phyloP scores from a whole-genome alignment of 35 echinoderm and acorn worm species.

The Apostichopus japonicus region DNA sequence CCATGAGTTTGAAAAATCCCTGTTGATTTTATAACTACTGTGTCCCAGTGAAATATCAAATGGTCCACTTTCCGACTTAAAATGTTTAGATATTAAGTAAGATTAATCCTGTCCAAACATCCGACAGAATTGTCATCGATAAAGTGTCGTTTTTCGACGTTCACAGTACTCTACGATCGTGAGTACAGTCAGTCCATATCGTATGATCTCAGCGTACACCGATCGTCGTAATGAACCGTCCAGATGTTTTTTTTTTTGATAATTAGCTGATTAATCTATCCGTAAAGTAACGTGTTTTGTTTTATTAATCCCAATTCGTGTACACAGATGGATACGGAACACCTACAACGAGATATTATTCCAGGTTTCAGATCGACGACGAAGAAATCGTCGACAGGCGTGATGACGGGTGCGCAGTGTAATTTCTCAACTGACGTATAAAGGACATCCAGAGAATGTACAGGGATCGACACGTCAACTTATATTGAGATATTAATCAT shows the following conservation, averaged over 20 bases:
- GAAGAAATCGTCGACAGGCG: not conserved
- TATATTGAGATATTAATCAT: not conserved
- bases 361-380: not conserved
- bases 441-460: not conserved
- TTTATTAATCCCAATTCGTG: not conserved
- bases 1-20: too few species aligned
- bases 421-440: not conserved
- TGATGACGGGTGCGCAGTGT: not conserved
- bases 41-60: too few species aligned
- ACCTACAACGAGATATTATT: not conserved
- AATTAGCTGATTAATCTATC: conserved; percentile 25
- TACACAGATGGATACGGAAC: not conserved
- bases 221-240: not conserved
- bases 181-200: not conserved
- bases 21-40: too few species aligned
- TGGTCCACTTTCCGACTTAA: too few species aligned
- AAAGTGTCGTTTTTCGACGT: not conserved
- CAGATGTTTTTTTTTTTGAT: conserved; percentile 14
- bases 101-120: not conserved
- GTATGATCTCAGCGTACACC: not conserved
- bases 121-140: not conserved
- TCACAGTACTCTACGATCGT: not conserved
- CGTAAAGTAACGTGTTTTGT: not conserved
- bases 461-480: not conserved
- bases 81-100: too few species aligned